Conservation (phyloP, 2,888 invertebrate genomes). For the Lysandra bellargus region DNA sequence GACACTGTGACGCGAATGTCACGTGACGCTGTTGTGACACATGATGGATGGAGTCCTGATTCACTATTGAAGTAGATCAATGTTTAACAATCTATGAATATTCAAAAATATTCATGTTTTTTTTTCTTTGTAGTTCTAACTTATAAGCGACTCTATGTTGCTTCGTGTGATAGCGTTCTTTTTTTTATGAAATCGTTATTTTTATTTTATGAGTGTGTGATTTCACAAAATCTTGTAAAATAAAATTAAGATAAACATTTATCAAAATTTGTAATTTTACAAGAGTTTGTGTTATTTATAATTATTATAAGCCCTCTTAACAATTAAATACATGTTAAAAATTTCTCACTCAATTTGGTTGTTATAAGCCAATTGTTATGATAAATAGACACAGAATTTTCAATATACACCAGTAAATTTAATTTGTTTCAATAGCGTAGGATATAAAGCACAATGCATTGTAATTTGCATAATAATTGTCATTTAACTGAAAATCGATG, state of each 20-base stretch:
- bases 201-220: no score
- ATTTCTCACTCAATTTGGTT: background rate
- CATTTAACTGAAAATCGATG: background rate
- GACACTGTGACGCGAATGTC: constrained; percentile 27
- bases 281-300: no score
- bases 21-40: constrained; percentile 38
- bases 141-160: background rate
- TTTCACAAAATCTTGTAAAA: no score
- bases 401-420: background rate
- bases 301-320: no score
- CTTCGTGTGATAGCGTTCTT: background rate
- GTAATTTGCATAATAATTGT: constrained; percentile 11
- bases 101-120: background rate
- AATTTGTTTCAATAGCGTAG: background rate
- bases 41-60: background rate
- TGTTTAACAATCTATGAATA: background rate
- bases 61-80: background rate
- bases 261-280: no score
- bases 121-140: background rate
- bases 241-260: no score
- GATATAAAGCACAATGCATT: background rate
- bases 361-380: background rate
- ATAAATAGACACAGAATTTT: background rate
- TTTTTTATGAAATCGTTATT: background rate
- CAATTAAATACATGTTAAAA: no score